These are phyloP conservation scores for Sarcophaga carnaria DNA, from an alignment of 2,888 invertebrate species.

Conservation along the genomic window DNA sequence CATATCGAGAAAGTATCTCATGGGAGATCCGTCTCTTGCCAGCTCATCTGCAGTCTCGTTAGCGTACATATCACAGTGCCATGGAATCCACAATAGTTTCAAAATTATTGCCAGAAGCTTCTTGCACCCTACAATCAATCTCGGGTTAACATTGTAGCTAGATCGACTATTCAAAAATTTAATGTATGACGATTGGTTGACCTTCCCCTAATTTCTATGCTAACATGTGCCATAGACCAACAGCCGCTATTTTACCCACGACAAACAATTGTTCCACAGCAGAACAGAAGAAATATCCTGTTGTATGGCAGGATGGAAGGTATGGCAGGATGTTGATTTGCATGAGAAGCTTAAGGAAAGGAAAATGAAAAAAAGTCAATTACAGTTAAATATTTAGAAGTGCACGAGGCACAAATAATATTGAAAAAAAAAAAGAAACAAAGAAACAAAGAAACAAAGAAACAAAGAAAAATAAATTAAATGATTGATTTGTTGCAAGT, in stretches of 20 bases:
- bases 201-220: constrained; percentile 8
- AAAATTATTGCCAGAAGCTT: no score
- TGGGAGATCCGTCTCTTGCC: no score
- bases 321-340: constrained; percentile 56
- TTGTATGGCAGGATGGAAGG: neutral
- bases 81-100: no score
- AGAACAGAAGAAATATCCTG: constrained; percentile 15
- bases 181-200: neutral
- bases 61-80: no score
- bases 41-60: no score
- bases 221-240: constrained; percentile 26
- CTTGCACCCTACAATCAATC: no score
- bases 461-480: constrained; percentile 75
- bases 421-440: constrained; percentile 57
- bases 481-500: constrained; percentile 78
- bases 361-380: constrained; percentile 56
- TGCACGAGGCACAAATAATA: constrained; percentile 5
- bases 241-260: constrained; percentile 70
- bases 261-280: constrained; percentile 9
- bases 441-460: no score
- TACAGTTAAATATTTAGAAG: constrained; percentile 53
- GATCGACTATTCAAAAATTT: no score
- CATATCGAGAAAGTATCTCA: no score
- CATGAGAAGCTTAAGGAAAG: constrained; percentile 47
- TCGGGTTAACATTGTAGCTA: no score